Percentiles rank a stretch among this genome's conserved stretches.
phyloP scores from a whole-genome alignment of 2,888 invertebrate species.

The Meghimatium bilineatum region DNA sequence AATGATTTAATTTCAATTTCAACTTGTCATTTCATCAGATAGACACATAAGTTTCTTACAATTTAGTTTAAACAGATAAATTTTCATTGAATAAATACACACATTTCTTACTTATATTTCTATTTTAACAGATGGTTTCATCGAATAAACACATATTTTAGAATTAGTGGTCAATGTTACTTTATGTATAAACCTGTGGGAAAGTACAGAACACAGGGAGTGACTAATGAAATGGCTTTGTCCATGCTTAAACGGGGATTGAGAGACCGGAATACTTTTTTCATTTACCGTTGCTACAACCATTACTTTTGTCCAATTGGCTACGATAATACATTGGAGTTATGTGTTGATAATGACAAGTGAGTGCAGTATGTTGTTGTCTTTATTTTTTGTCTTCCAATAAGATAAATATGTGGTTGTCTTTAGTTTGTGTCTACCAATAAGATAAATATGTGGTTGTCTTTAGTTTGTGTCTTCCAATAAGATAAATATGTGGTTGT shows the following conservation, averaged over 20 bases:
- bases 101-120: background rate
- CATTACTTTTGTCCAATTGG: conserved; percentile 76
- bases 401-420: too few relatives aligned
- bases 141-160: conserved; percentile 68
- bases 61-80: too few relatives aligned
- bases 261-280: conserved; percentile 61
- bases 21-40: too few relatives aligned
- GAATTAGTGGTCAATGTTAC: conserved; percentile 67
- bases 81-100: too few relatives aligned
- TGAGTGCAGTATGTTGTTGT: background rate
- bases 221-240: background rate
- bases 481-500: too few relatives aligned
- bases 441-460: too few relatives aligned
- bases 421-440: too few relatives aligned
- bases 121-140: conserved; percentile 71
- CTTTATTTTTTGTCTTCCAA: background rate
- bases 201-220: background rate
- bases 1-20: too few relatives aligned
- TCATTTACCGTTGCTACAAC: conserved; percentile 75
- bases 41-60: too few relatives aligned
- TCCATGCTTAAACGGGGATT: conserved; percentile 39
- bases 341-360: conserved; percentile 56
- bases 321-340: conserved; percentile 70
- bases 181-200: background rate
- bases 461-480: too few relatives aligned